These are phyloP conservation scores for Hiodon alosoides DNA, from an alignment of 2,113 vertebrate genomes.

Conservation along the genomic window DNA sequence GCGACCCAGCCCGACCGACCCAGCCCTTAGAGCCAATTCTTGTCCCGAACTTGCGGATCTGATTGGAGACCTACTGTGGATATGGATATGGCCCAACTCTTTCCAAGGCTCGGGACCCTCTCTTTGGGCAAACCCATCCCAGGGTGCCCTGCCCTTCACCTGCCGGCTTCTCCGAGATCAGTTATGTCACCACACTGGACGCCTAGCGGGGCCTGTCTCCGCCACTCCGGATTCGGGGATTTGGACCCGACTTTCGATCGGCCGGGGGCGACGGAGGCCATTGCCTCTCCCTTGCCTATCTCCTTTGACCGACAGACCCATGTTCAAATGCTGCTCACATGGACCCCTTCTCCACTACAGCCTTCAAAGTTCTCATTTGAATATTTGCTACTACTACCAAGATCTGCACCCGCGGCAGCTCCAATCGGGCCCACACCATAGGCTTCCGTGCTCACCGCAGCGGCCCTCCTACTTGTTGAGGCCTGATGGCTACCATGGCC, in stretches of 20 bases:
- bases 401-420: constrained; percentile 37
- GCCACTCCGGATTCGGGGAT: constrained; percentile 5
- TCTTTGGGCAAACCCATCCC: background rate
- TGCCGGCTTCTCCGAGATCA: background rate
- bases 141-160: too few species aligned
- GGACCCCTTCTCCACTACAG: constrained; percentile 32
- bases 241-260: background rate
- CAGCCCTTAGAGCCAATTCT: constrained; percentile 23
- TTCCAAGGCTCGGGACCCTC: too few species aligned
- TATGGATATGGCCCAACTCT: too few species aligned
- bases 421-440: constrained; percentile 34
- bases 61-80: background rate
- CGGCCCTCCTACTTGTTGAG: constrained; percentile 29
- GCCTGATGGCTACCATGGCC: background rate
- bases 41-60: constrained; percentile 18
- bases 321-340: constrained; percentile 32
- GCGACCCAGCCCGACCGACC: constrained; percentile 12
- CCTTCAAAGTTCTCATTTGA: constrained; percentile 35
- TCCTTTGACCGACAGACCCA: constrained; percentile 22
- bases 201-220: background rate
- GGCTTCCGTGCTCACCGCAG: constrained; percentile 34
- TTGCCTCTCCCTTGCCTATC: constrained; percentile 11
- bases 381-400: constrained; percentile 36
- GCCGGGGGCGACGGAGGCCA: constrained; percentile 3
- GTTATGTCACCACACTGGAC: background rate